Conservation (phyloP, 2,113 vertebrate genomes). For the Formicarius rufipectus region DNA sequence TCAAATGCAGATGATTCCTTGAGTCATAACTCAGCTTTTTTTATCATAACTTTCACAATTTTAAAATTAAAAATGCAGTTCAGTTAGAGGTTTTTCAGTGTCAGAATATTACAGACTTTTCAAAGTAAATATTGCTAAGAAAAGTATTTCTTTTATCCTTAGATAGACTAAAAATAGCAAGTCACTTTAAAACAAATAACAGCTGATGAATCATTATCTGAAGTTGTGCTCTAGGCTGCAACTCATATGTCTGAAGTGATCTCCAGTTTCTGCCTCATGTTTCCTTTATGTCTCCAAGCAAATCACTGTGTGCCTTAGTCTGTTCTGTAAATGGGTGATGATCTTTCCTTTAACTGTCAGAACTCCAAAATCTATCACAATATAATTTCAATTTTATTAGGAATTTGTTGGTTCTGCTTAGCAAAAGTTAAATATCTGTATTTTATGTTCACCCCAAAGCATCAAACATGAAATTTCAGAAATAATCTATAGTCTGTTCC, state of each 20-base stretch:
- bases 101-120: background rate
- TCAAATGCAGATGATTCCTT: background rate
- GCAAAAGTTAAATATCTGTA: background rate
- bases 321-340: background rate
- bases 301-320: background rate
- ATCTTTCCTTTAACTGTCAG: background rate
- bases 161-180: background rate
- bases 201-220: background rate
- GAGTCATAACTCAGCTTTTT: background rate
- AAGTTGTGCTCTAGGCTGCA: background rate
- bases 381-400: background rate
- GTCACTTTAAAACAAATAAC: background rate
- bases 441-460: background rate
- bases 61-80: background rate
- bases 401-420: background rate
- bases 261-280: background rate
- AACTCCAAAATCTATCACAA: background rate
- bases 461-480: background rate
- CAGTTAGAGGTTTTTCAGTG: background rate
- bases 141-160: background rate
- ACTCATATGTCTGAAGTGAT: background rate
- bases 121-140: background rate
- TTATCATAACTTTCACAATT: background rate
- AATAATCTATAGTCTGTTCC: background rate
- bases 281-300: background rate